Evolutionary conservation across 2,888 invertebrate genomes (phyloP), one percentile per base, ranked within the genome.

Genomic region (Ryuthela nishihirai): DNA sequence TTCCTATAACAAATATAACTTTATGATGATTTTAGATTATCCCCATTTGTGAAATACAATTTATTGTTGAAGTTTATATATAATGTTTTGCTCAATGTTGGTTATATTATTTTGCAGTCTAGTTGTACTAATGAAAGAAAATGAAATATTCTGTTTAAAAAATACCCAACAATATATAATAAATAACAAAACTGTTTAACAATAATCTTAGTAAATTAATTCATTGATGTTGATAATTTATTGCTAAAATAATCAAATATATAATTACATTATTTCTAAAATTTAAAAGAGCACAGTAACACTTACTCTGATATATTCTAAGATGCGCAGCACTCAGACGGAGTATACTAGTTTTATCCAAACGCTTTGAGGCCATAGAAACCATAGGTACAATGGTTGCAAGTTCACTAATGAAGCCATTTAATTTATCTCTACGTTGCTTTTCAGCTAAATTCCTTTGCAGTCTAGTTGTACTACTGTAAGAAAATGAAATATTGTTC

Each of bases 341-440:
- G 47, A 95, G 78, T 42, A 93, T 85, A 66, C 89, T 88, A 21
- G 92, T 92, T 77, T 94, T 94, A 76, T 94, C 93, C 71, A 92
- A 83, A 70, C 87, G 84, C 67, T 89, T 84, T 44, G 87, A 83
- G 63, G 89, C 87, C 71, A 83, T 83, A 39, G 87, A 82, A 53
- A 91, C 85, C 74, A 87, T 83, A n/a, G 91, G 88, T 65, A 93
- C 83, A 70, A 91, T 80, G 40, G 83, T 79, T 64, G 88, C 87
- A 73, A 94, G 81, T 72, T 88, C 85, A 55, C 82, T 82, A 69
- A 95, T 90, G 72, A 85, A 86, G 25, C 83, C 81, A 77, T 93
- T 94, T 68, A 93, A 81, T 73, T 88, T 88, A 74, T 92, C 91
- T 54, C 94, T 81, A 29, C 94, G 83, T 74, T 87, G 85, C 75